Base-by-base conservation (phyloP, 2,888 invertebrate genomes). In the Drosophila tanythrix region DNA sequence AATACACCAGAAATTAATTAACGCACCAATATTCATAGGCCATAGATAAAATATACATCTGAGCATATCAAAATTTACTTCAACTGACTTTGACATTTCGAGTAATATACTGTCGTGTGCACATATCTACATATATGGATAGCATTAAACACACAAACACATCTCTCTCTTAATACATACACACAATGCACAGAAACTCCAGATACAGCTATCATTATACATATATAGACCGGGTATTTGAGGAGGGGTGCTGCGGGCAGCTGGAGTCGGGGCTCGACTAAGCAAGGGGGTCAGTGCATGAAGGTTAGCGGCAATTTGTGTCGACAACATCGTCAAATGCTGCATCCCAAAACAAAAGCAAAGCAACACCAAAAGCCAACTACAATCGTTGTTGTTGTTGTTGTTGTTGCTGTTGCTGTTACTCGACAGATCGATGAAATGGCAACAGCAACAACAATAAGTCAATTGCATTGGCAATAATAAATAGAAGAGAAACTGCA, bases 281-380 rank as follows among this genome's bases (percentile, higher is more conserved):
- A 83, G 81, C 90, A 82, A 82, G 80, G 63, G 83, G 83, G 83
- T 84, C 84, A 82, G 53, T 76, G 72, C 76, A 89, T 81, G 76
- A 79, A 86, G 86, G 90, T 86, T 86, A 87, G 89, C 83, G 84
- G 87, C 90, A 86, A 86, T 85, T 85, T 89, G 83, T 83, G 85
- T 88, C 90, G 89, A 84, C 89, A 83, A 81, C 70, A 62, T 64
- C 78, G 68, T 69, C 81, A 73, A 70, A 76, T 62, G 76, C 64
- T 55, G 76, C 64, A 71, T 46, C 56, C 76, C 66, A 59, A 81
- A 81, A 83, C 74, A 80, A 76, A 79, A 75, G 83, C 76, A 79
- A 79, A 70, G 82, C 76, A 79, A 77, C 46, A 59, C 62, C 38
- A 56, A 74, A 50, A 68, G 51, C 59, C 64, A 62, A 64, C 66